Evolutionary conservation across 30 jellyfish, hydroid and myxozoan genomes (phyloP).

Genomic region (Turritopsis rubra): DNA sequence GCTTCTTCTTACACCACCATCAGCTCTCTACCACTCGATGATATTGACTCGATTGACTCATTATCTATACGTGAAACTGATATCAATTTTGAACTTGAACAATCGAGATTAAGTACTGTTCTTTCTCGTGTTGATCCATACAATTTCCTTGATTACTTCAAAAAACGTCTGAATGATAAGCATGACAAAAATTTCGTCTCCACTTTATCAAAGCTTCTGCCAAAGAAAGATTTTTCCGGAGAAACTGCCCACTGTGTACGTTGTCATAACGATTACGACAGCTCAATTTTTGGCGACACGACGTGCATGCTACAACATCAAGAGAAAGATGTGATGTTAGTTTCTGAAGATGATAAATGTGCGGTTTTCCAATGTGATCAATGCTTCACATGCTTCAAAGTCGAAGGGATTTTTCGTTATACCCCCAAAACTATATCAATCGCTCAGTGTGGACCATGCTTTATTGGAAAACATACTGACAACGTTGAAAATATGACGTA

Average conservation of each 20-base stretch:
- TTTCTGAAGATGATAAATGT: constrained; percentile 51
- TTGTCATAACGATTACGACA: constrained; percentile 71
- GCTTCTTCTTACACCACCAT: not conserved
- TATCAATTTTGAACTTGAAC: constrained; percentile 39
- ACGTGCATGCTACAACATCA: constrained; percentile 43
- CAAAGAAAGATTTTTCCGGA: constrained; percentile 55
- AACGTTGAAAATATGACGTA: constrained; percentile 38
- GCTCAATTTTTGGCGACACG: constrained; percentile 48
- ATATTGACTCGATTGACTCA: not conserved
- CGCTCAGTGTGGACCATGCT: constrained; percentile 61
- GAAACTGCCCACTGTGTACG: constrained; percentile 77
- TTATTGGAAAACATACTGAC: constrained; percentile 53
- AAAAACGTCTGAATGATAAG: constrained; percentile 36
- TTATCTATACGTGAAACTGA: constrained; percentile 18
- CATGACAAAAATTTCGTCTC: constrained; percentile 22
- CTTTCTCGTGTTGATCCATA: constrained; percentile 55
- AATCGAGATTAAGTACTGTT: constrained; percentile 47
- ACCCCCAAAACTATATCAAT: constrained; percentile 23
- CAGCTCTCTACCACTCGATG: not conserved
- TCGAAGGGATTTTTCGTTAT: constrained; percentile 55
- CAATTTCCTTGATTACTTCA: constrained; percentile 45
- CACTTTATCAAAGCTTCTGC: constrained; percentile 48
- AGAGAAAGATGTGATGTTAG: constrained; percentile 45
- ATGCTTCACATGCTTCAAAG: constrained; percentile 48
- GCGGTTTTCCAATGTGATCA: constrained; percentile 66